These are phyloP conservation scores for Spilogale gracilis DNA, from an alignment of 2,113 vertebrate species.

Conservation along the genomic window DNA sequence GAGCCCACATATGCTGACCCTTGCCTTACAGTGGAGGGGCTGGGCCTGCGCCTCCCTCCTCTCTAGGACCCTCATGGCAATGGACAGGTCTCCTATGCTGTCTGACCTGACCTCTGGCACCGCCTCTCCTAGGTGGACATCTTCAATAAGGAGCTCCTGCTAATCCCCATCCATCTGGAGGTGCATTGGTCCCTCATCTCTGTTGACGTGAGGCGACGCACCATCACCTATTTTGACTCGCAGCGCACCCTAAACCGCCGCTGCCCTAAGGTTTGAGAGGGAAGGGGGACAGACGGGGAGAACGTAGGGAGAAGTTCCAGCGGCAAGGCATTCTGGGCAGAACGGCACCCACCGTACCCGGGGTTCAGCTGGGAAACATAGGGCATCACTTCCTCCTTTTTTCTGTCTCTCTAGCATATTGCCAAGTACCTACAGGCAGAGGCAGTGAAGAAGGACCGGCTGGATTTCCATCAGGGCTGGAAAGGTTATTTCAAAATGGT, in stretches of 20 bases:
- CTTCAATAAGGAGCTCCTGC: constrained; percentile 94
- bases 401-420: constrained; percentile 90
- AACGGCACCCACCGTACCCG: background rate
- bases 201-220: constrained; percentile 91
- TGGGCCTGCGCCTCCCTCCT: background rate
- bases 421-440: constrained; percentile 96
- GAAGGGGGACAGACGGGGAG: background rate
- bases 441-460: constrained; percentile 93
- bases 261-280: constrained; percentile 92
- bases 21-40: background rate
- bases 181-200: constrained; percentile 97
- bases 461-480: constrained; percentile 93
- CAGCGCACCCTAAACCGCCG: constrained; percentile 95
- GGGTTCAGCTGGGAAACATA: background rate
- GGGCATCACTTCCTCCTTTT: background rate
- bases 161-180: constrained; percentile 96
- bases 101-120: background rate
- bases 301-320: background rate
- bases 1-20: background rate
- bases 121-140: constrained; percentile 92
- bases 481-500: constrained; percentile 97
- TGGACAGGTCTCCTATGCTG: background rate
- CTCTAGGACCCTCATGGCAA: background rate
- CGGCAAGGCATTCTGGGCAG: background rate
- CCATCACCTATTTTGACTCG: constrained; percentile 96